Conservation (phyloP, 2,888 invertebrate species). For the Leptinotarsa haldemani region DNA sequence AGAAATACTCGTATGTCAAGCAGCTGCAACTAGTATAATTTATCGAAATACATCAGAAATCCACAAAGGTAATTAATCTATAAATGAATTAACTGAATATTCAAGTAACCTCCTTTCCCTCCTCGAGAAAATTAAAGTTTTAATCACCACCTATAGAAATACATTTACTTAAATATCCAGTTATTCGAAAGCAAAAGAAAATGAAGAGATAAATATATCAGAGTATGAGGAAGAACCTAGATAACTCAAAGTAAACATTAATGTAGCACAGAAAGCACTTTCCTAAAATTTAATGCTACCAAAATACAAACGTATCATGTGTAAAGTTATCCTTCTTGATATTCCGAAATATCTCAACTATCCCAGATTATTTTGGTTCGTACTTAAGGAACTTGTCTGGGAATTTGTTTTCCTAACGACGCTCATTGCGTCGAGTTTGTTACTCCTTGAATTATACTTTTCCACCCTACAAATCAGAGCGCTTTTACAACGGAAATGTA, state of each 20-base stretch:
- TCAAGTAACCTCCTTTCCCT: background rate
- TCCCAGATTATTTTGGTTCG: slow-evolving; percentile 24
- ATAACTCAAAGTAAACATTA: slow-evolving; percentile 29
- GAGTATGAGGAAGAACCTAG: slow-evolving; percentile 28
- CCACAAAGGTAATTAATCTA: no score
- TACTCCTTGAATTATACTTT: background rate
- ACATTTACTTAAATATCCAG: background rate
- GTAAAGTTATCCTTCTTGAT: slow-evolving; percentile 19
- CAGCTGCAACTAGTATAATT: no score
- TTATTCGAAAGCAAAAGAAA: slow-evolving; percentile 13
- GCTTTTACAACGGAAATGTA: no score
- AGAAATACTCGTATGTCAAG: no score
- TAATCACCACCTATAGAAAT: background rate
- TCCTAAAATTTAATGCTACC: slow-evolving; percentile 25
- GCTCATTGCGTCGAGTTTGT: slow-evolving; percentile 1
- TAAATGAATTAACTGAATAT: no score
- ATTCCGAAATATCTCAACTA: slow-evolving; percentile 25
- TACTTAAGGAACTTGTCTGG: slow-evolving; percentile 14
- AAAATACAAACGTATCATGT: slow-evolving; percentile 25
- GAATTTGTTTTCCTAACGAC: slow-evolving; percentile 15
- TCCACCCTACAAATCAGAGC: no score
- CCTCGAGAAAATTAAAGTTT: background rate
- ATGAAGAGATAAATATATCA: slow-evolving; percentile 24
- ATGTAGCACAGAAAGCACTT: slow-evolving; percentile 23
- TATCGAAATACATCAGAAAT: no score